phyloP scores from a whole-genome alignment of 2,888 invertebrate genomes.

The Molanna angustata region DNA sequence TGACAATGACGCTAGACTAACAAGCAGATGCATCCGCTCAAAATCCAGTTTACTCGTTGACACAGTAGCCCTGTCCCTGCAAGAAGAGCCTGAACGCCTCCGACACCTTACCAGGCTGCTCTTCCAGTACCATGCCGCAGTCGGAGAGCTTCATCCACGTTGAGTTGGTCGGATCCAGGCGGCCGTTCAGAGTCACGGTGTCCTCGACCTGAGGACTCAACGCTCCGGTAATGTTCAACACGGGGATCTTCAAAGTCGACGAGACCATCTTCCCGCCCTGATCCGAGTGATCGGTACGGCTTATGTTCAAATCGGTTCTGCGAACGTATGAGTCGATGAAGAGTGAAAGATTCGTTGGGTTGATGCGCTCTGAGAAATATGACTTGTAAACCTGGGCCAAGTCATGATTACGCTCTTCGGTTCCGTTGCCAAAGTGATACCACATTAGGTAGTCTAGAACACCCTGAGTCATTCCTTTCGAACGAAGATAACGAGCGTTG shows the following conservation, averaged over 20 bases:
- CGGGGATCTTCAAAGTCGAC: slow-evolving; percentile 72
- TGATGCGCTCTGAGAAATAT: slow-evolving; percentile 88
- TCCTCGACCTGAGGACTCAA: slow-evolving; percentile 96
- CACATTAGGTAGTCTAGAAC: slow-evolving; percentile 97
- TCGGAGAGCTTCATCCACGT: slow-evolving; percentile 99
- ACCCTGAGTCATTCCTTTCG: slow-evolving; percentile 90
- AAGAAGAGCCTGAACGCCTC: slow-evolving; percentile 97
- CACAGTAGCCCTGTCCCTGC: slow-evolving; percentile 97
- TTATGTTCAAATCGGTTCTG: slow-evolving; percentile 85
- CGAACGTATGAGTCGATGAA: slow-evolving; percentile 94
- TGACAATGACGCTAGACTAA: neutral
- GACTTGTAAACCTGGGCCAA: slow-evolving; percentile 90
- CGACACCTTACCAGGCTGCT: slow-evolving; percentile 94
- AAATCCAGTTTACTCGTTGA: slow-evolving; percentile 14
- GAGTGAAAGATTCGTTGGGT: slow-evolving; percentile 91
- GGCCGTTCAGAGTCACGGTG: slow-evolving; percentile 93
- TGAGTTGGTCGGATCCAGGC: slow-evolving; percentile 92
- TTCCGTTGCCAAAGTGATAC: slow-evolving; percentile 95
- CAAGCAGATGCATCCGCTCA: neutral
- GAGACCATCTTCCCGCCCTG: slow-evolving; percentile 35
- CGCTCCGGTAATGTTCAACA: slow-evolving; percentile 92
- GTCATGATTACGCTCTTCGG: slow-evolving; percentile 92
- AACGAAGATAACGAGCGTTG: slow-evolving; percentile 81
- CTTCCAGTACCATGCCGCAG: slow-evolving; percentile 97
- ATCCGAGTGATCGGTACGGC: slow-evolving; percentile 43